Conservation (phyloP, 2,113 vertebrate species). For the Aptenodytes patagonicus region DNA sequence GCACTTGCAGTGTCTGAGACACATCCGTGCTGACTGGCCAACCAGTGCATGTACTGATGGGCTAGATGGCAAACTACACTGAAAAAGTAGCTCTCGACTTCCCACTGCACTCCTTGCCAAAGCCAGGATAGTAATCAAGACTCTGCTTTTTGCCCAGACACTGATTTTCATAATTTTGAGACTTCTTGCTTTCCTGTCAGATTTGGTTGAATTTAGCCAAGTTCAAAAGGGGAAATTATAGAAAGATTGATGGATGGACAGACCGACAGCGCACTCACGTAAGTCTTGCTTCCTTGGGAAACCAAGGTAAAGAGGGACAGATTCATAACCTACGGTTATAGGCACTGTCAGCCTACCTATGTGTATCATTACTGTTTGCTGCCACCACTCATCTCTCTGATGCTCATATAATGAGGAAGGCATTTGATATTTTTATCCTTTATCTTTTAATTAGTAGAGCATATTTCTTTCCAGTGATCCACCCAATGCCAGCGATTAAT, state of each 20-base stretch:
- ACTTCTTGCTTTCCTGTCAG: neutral
- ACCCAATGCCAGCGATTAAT: neutral
- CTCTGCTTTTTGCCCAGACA: neutral
- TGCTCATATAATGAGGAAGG: neutral
- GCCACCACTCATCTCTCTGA: neutral
- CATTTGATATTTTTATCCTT: slow-evolving; percentile 28
- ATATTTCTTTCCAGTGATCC: neutral
- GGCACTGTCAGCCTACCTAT: neutral
- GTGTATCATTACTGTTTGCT: neutral
- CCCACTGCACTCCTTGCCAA: neutral
- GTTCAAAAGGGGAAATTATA: neutral
- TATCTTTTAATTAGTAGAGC: slow-evolving; percentile 28
- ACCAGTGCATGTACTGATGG: neutral
- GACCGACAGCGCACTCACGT: neutral
- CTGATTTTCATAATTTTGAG: neutral
- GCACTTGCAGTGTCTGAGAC: fast-evolving
- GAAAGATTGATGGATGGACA: neutral
- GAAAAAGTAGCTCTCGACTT: neutral
- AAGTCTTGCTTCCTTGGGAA: neutral
- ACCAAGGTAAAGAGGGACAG: neutral
- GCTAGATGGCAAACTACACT: neutral
- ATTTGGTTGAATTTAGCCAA: neutral
- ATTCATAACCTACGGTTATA: neutral
- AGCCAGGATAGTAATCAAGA: neutral
- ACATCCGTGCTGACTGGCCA: neutral